A percentile compares a stretch with the other conserved stretches of the same genome.
phyloP scores from a whole-genome alignment of 2,113 vertebrate species.

The Dasyornis broadbenti region DNA sequence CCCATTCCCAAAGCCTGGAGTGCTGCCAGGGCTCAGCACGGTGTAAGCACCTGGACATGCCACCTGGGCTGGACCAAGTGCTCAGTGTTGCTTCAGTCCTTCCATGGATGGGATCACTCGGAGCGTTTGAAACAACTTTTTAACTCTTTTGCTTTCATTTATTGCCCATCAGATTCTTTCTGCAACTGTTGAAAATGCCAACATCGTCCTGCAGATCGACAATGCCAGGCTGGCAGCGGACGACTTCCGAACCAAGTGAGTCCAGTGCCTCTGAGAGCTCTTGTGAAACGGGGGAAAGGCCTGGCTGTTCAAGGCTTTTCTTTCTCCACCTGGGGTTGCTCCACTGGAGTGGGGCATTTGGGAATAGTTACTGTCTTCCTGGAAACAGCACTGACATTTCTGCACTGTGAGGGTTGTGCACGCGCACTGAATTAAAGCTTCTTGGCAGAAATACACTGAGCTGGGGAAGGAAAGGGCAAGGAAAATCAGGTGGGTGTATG shows the following conservation, averaged over 20 bases:
- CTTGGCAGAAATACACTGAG: not conserved
- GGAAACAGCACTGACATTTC: not conserved
- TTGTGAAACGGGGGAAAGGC: not conserved
- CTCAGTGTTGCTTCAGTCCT: not conserved
- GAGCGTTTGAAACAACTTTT: not conserved
- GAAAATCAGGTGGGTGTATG: not conserved
- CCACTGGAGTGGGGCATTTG: not conserved
- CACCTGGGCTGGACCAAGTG: not conserved
- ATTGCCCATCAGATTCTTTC: conserved; percentile 25
- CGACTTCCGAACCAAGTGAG: conserved; percentile 65
- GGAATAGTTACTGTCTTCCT: not conserved
- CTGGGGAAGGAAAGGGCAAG: not conserved
- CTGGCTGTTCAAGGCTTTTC: not conserved
- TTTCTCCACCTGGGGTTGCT: not conserved
- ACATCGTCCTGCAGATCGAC: conserved; percentile 56
- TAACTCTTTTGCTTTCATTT: not conserved
- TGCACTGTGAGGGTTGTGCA: not conserved
- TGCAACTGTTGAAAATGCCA: conserved; percentile 56
- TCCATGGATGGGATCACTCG: not conserved
- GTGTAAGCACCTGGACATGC: not conserved
- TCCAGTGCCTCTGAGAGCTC: accelerated
- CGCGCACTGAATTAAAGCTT: not conserved
- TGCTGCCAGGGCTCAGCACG: not conserved
- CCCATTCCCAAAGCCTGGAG: not conserved
- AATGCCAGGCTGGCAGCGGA: conserved; percentile 62